Conservation (phyloP, 2,797 vertebrate species). For the Microchirus variegatus region DNA sequence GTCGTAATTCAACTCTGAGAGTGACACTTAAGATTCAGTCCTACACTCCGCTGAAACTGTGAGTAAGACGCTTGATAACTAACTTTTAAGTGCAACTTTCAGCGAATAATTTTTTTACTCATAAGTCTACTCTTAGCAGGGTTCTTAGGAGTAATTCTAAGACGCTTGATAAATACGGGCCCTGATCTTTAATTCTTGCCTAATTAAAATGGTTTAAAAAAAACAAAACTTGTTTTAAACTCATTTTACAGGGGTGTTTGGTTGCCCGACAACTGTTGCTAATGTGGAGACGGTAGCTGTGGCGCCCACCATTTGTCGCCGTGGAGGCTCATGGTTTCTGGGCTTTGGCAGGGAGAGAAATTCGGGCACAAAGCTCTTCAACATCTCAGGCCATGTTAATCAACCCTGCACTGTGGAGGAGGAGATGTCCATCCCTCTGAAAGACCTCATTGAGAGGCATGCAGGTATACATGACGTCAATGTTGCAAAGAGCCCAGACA, state of each 20-base stretch:
- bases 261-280: slow-evolving; percentile 95
- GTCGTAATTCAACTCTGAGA: no score
- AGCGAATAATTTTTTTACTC: no score
- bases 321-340: slow-evolving; percentile 91
- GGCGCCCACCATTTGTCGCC: slow-evolving; percentile 94
- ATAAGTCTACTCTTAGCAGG: no score
- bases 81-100: no score
- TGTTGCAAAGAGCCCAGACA: not conserved
- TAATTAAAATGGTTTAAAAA: no score
- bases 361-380: slow-evolving; percentile 96
- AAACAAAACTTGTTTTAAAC: no score
- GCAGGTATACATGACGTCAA: slow-evolving; percentile 79
- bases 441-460: slow-evolving; percentile 93
- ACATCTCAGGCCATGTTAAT: slow-evolving; percentile 96
- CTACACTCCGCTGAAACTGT: no score
- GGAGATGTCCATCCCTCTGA: slow-evolving; percentile 93
- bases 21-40: no score
- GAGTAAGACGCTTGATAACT: no score
- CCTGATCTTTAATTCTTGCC: not conserved
- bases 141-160: no score
- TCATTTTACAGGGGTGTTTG: slow-evolving; percentile 86
- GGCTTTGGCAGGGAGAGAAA: slow-evolving; percentile 94
- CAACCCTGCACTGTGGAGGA: slow-evolving; percentile 94
- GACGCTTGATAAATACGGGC: no score
- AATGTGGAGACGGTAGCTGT: slow-evolving; percentile 96